Percentiles rank a stretch among this genome's conserved stretches.
Conservation (phyloP, 2,888 invertebrate species). For the Limnephilus rhombicus region DNA sequence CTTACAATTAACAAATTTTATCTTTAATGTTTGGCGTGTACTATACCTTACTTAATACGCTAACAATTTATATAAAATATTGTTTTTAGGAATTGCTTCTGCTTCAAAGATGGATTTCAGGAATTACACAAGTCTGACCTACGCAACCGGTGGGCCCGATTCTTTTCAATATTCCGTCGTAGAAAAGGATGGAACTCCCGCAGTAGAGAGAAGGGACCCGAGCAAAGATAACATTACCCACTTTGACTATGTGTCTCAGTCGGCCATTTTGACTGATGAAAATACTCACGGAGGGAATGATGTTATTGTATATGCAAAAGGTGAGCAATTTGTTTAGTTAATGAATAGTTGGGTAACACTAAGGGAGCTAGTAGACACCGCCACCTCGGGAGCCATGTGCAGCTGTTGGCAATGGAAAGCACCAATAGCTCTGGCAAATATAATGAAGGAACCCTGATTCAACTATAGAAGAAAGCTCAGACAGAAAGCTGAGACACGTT, state of each 20-base stretch:
- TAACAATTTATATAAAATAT: neutral
- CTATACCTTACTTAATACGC: too few relatives aligned
- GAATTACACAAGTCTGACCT: slow-evolving; percentile 88
- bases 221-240: slow-evolving; percentile 78
- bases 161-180: slow-evolving; percentile 78
- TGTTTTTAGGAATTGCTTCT: slow-evolving; percentile 78
- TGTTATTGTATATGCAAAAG: slow-evolving; percentile 89
- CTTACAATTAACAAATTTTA: too few relatives aligned
- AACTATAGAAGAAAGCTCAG: too few relatives aligned
- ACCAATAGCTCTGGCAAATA: too few relatives aligned
- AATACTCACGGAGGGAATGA: slow-evolving; percentile 92
- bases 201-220: slow-evolving; percentile 80
- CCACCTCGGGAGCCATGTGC: too few relatives aligned
- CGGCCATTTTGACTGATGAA: slow-evolving; percentile 83
- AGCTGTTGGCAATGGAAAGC: too few relatives aligned
- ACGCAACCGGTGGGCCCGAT: slow-evolving; percentile 86
- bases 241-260: slow-evolving; percentile 85
- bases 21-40: too few relatives aligned
- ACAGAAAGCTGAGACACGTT: too few relatives aligned
- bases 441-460: too few relatives aligned
- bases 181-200: slow-evolving; percentile 69
- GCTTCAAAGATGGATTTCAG: slow-evolving; percentile 80
- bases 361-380: too few relatives aligned
- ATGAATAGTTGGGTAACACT: too few relatives aligned
- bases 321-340: slow-evolving; percentile 70